These are phyloP conservation scores for Epinotia brunnichana DNA, from an alignment of 2,888 invertebrate species.

Conservation along the genomic window DNA sequence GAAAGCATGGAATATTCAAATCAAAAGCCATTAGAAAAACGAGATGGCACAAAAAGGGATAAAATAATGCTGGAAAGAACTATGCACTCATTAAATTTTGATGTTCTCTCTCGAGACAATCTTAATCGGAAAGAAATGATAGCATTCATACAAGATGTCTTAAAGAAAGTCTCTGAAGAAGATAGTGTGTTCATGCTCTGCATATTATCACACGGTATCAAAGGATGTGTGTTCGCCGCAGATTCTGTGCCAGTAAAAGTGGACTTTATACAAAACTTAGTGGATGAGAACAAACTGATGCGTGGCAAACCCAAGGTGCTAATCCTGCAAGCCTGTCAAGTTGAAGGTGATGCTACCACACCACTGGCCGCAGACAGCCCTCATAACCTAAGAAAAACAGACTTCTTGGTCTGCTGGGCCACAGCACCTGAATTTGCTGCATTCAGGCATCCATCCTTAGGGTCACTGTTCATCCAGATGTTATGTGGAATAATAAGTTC, in stretches of 20 bases:
- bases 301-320: conserved; percentile 71
- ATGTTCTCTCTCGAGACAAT: conserved; percentile 63
- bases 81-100: conserved; percentile 70
- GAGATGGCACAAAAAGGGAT: conserved; percentile 68
- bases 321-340: conserved; percentile 76
- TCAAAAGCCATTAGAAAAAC: conserved; percentile 54
- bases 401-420: conserved; percentile 75
- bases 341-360: conserved; percentile 54
- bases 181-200: conserved; percentile 77
- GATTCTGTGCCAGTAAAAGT: conserved; percentile 74
- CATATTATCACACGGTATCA: conserved; percentile 75
- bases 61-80: conserved; percentile 61
- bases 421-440: conserved; percentile 63
- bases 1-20: conserved; percentile 60
- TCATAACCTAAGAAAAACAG: conserved; percentile 62
- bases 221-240: conserved; percentile 73
- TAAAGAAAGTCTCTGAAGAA: conserved; percentile 59
- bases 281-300: conserved; percentile 63
- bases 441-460: conserved; percentile 46
- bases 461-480: conserved; percentile 74
- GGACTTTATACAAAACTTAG: conserved; percentile 68
- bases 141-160: conserved; percentile 61
- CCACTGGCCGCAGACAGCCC: conserved; percentile 65
- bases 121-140: conserved; percentile 65
- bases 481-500: conserved; percentile 63